phyloP scores from a whole-genome alignment of 1,140 invertebrate genomes.

The Drosophila malerkotliana region DNA sequence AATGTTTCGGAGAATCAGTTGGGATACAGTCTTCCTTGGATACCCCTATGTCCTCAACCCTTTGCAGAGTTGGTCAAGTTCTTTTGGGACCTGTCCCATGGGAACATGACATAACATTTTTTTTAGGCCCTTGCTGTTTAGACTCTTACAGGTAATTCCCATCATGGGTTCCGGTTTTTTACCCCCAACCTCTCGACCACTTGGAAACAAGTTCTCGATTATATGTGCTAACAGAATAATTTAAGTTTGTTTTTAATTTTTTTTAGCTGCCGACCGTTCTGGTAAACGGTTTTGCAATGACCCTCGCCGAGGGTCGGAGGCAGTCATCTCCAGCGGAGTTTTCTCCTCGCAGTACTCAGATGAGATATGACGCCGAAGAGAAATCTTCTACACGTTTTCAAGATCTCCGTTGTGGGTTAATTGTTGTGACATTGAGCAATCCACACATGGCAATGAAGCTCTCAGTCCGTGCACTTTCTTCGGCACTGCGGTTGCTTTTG shows the following conservation, averaged over 20 bases:
- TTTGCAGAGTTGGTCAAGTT: neutral
- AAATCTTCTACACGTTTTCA: conserved; percentile 67
- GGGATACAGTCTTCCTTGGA: too few relatives aligned
- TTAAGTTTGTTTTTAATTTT: conserved; percentile 19
- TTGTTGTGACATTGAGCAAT: conserved; percentile 76
- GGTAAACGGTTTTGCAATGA: conserved; percentile 58
- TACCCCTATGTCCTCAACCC: neutral
- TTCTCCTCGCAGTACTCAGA: conserved; percentile 49
- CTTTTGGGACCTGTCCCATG: conserved; percentile 15
- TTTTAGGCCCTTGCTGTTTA: conserved; percentile 29
- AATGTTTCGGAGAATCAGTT: neutral
- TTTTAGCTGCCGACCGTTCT: conserved; percentile 38
- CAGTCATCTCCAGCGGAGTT: conserved; percentile 49
- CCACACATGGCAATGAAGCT: conserved; percentile 30
- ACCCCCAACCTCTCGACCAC: conserved; percentile 9
- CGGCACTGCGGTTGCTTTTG: conserved; percentile 36
- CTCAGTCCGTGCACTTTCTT: conserved; percentile 56
- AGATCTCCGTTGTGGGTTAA: conserved; percentile 76
- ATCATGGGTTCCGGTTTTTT: conserved; percentile 44
- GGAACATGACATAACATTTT: conserved; percentile 46
- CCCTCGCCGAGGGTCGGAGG: conserved; percentile 43
- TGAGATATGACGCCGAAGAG: conserved; percentile 50
- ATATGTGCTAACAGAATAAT: conserved; percentile 34
- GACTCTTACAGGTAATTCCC: conserved; percentile 44
- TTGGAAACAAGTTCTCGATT: conserved; percentile 47